Percentiles rank a stretch among this genome's conserved stretches.
These are phyloP conservation scores for Agrochola lota DNA, from an alignment of 2,888 invertebrate species.

Conservation along the genomic window DNA sequence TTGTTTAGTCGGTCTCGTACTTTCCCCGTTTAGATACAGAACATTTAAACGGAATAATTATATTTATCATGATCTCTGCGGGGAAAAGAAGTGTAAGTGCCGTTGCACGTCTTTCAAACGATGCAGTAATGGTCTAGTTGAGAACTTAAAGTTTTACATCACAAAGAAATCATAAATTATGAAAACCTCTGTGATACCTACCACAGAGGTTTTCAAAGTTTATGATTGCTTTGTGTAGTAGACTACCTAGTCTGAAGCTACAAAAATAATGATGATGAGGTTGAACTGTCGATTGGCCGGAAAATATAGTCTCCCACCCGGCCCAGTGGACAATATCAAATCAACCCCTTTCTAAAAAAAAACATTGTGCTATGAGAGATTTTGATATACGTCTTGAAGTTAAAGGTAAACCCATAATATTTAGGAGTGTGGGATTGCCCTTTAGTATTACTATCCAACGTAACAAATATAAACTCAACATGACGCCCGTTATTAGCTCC, in stretches of 20 bases:
- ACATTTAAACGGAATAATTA: not conserved
- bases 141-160: not conserved
- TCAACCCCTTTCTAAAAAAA: not conserved
- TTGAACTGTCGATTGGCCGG: not conserved
- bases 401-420: not conserved
- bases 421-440: not conserved
- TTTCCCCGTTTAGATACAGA: not conserved
- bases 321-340: not conserved
- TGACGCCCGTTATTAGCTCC: constrained; percentile 18
- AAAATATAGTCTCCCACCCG: no score
- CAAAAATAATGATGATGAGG: not conserved
- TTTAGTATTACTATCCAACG: not conserved
- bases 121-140: not conserved
- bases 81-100: not conserved
- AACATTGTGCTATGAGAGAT: not conserved
- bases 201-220: no score
- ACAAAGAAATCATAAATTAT: not conserved
- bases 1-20: not conserved
- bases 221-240: no score
- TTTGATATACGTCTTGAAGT: not conserved
- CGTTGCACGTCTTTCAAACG: not conserved
- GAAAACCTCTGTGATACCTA: not conserved
- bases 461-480: constrained; percentile 9
- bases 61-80: not conserved
- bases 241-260: not conserved